These are phyloP conservation scores for Podarcis muralis DNA, from an alignment of 2,113 vertebrate genomes.

Conservation along the genomic window DNA sequence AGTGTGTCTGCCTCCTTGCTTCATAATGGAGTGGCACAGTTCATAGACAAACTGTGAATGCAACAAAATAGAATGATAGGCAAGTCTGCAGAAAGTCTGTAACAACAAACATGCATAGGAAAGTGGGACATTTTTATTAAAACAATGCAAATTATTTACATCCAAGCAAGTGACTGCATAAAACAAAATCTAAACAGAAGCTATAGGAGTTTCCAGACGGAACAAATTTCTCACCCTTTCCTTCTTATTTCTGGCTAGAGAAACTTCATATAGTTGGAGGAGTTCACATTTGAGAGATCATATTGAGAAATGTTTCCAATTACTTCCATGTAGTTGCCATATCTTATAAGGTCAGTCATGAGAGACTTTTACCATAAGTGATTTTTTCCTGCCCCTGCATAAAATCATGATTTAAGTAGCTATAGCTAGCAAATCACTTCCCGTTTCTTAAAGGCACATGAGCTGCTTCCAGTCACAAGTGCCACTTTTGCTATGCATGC, in stretches of 20 bases:
- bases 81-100: fast-evolving
- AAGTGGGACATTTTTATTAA: background rate
- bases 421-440: background rate
- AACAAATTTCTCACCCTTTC: too few relatives aligned
- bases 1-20: fast-evolving
- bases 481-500: background rate
- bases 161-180: background rate
- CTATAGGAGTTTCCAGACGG: background rate
- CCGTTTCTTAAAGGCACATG: background rate
- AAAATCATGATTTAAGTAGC: background rate
- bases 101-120: background rate
- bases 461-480: background rate
- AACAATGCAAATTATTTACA: background rate
- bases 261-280: background rate
- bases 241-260: too few relatives aligned
- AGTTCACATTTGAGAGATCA: background rate
- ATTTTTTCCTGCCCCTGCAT: background rate
- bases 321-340: background rate
- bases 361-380: background rate
- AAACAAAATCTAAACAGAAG: background rate
- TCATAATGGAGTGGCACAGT: background rate
- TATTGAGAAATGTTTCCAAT: background rate
- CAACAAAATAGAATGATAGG: background rate
- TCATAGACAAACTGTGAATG: background rate
- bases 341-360: background rate